phyloP scores from a whole-genome alignment of 2,888 invertebrate genomes.

The Caenorhabditis uteleia region DNA sequence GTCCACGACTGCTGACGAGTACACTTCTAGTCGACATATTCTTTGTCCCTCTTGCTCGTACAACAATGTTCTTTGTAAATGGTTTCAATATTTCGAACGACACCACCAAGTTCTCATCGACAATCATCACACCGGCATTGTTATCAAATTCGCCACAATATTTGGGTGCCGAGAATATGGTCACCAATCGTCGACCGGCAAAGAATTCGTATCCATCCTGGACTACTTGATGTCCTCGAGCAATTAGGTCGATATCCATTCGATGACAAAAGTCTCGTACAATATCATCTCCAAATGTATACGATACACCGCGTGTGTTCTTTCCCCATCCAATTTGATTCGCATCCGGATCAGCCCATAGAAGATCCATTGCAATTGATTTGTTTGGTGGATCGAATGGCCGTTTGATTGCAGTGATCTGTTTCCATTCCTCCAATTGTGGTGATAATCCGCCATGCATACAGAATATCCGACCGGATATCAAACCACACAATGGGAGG shows the following conservation, averaged over 20 bases:
- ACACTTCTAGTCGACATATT: too few relatives aligned
- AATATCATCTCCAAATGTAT: slow-evolving; percentile 36
- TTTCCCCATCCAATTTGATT: slow-evolving; percentile 27
- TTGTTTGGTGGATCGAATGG: slow-evolving; percentile 30
- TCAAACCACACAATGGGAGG: slow-evolving; percentile 37
- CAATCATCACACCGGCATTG: slow-evolving; percentile 27
- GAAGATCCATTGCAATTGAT: slow-evolving; percentile 30
- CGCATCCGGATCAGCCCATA: slow-evolving; percentile 45
- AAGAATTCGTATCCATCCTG: slow-evolving; percentile 47
- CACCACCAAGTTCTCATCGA: slow-evolving; percentile 22
- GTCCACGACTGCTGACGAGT: too few relatives aligned
- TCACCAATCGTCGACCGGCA: slow-evolving; percentile 31
- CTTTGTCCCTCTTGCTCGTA: slow-evolving; percentile 11
- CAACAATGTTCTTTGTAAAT: slow-evolving; percentile 7
- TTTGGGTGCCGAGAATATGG: slow-evolving; percentile 42
- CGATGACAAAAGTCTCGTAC: slow-evolving; percentile 39
- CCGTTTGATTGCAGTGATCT: slow-evolving; percentile 20
- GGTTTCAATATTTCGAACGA: slow-evolving; percentile 38
- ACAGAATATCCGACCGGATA: slow-evolving; percentile 39
- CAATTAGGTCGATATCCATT: slow-evolving; percentile 33
- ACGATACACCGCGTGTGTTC: slow-evolving; percentile 36
- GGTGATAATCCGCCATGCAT: slow-evolving; percentile 41
- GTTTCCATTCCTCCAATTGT: slow-evolving; percentile 17
- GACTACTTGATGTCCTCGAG: slow-evolving; percentile 36
- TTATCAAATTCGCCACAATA: slow-evolving; percentile 35